Base-by-base conservation (phyloP, 2,113 vertebrate species). In the Triplophysa rosa region DNA sequence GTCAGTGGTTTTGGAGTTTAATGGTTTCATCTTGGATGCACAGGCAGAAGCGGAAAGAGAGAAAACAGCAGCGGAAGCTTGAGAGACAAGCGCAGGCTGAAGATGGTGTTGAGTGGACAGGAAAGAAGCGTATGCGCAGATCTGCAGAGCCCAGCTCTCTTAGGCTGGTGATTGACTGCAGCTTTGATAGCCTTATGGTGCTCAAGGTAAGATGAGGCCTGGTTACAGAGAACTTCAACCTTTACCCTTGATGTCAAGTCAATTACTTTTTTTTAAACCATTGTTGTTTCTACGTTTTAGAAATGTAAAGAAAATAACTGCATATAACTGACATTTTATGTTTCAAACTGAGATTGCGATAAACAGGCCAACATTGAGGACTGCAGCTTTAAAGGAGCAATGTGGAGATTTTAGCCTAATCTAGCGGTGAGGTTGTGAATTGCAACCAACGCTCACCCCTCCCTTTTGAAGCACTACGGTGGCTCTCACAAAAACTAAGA, bases 21-120 rank as follows among this genome's bases (percentile, higher is more conserved):
- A 68, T 19, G 7, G 19, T 9, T 21, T 21, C 37, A 10, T 40
- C 49, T 64, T 61, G 80, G 1, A 81, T 12, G 21, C 85, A 66
- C 89, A 99, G 97, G 86, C 95, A 97, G 82, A 95, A 89, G 77
- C 91, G 97, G 3, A 98, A 97, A 89, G 96, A 98, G 83, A 96
- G 93, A 85, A 97, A 95, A 66, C 95, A 94, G 81, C 96, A 96
- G 88, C 95, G 95, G 70, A 96, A 95, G 19, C 83, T 92, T n/a
- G 93, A 96, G 61, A 93, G 93, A 76, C 94, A 93, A 19, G 87
- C 84, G 29, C 92, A 89, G 16, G 13, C 65, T 56, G 92, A 95
- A 13, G 87, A 89, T 5, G 86, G 1, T 21, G 82, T 24, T 0
- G 92, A 95, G 8, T 89, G 84, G 64, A 88, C 19, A 3, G 85